Evolutionary conservation across 2,113 vertebrate genomes (phyloP), one percentile per base, ranked within the genome.

Genomic region (Zosterops hypoxanthus): DNA sequence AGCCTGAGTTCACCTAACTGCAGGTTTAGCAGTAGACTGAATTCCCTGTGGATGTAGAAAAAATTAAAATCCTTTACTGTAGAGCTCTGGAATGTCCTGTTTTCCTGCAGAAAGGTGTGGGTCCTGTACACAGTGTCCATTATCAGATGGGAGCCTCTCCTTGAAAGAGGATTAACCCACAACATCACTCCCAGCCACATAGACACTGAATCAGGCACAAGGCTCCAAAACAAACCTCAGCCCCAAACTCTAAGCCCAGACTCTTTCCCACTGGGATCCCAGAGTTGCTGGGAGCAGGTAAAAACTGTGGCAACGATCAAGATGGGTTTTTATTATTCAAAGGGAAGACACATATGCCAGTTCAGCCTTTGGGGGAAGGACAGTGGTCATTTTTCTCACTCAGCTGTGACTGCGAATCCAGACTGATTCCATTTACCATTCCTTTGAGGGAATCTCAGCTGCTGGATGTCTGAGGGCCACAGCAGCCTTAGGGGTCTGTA

Each of bases 141-240:
- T 84, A 91, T 95, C 96, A 89, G 86, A 95, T 92, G 88, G 92
- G 91, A 97, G 80, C 41, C 80, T 95, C 86, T 96, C 80, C 91
- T 96, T 89, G 80, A 89, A 92, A 79, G 81, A 89, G 25, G 56
- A 94, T 92, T 81, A 91, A 92, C 82, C n/a, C 13, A 3, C 44
- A 53, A 31, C 91, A 52, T 77, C 26, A 33, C 56, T 86, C 50
- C 14, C 39, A 65, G 59, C 63, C n/a, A 7, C 6, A n/a, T 69
- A 75, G 68, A 26, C n/a, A n/a, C 31, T 11, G 28, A 85, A 71
- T 33, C 61, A 82, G 57, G 15, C 61, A 28, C 16, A 3, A 46
- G 42, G 36, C 47, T 85, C 52, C 29, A 24, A 56, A 80, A 46
- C 39, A 63, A 73, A 86, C 29, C n/a, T 76, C 63, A 78, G 22